Conservation (phyloP, 1,140 invertebrate genomes). For the Cydia amplana region DNA sequence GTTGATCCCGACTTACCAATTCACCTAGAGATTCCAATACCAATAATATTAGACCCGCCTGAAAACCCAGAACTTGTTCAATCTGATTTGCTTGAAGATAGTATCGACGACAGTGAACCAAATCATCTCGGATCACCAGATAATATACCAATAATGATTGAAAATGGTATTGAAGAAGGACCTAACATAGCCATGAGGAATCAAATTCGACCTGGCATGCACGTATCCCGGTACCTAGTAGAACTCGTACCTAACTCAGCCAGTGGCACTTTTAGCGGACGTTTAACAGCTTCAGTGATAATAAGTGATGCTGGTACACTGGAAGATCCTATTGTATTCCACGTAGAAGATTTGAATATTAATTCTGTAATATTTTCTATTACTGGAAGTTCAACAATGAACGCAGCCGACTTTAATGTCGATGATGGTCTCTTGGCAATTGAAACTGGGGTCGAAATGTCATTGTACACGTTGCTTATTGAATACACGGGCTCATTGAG, state of each 20-base stretch:
- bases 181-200: conserved; percentile 39
- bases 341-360: conserved; percentile 46
- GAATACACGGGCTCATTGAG: conserved; percentile 48
- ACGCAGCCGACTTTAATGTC: conserved; percentile 39
- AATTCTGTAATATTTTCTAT: conserved; percentile 43
- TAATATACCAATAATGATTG: conserved; percentile 15
- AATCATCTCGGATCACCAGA: background rate
- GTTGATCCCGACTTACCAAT: background rate
- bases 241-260: conserved; percentile 44
- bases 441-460: conserved; percentile 38
- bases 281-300: conserved; percentile 39
- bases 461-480: conserved; percentile 50
- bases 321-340: conserved; percentile 51
- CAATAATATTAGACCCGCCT: background rate
- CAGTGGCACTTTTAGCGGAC: conserved; percentile 47
- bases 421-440: conserved; percentile 52
- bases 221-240: conserved; percentile 43
- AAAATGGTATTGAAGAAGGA: conserved; percentile 27
- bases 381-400: conserved; percentile 39
- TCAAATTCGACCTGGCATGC: conserved; percentile 57
- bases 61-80: background rate
- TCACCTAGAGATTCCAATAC: background rate
- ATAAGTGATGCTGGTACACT: conserved; percentile 44
- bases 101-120: background rate
- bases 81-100: background rate